phyloP scores from a whole-genome alignment of 2,113 vertebrate genomes.

The Tyto alba region DNA sequence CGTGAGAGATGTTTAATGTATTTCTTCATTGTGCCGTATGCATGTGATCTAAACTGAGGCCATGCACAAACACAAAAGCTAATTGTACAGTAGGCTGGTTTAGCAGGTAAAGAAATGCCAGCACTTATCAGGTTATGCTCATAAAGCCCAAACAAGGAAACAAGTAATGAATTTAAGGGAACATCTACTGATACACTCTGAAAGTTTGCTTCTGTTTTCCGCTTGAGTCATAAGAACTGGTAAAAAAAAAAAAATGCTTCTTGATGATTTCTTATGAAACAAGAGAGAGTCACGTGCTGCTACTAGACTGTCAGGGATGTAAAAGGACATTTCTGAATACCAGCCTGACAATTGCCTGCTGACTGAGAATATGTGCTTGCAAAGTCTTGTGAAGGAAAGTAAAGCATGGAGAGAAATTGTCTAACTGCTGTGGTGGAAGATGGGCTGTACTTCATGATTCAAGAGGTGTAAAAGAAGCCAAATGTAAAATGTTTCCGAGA shows the following conservation, averaged over 20 bases:
- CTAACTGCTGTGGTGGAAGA: background rate
- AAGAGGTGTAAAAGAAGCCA: background rate
- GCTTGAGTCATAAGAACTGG: background rate
- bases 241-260: background rate
- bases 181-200: background rate
- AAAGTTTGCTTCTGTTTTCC: background rate
- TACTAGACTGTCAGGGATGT: background rate
- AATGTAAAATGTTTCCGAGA: background rate
- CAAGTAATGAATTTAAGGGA: background rate
- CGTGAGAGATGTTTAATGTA: background rate
- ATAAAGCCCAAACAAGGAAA: background rate
- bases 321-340: background rate
- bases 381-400: background rate
- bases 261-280: background rate
- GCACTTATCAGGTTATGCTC: background rate
- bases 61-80: background rate
- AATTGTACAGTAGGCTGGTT: background rate
- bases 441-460: background rate
- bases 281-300: background rate
- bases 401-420: fast-evolving
- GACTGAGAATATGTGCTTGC: background rate
- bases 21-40: background rate
- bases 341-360: background rate
- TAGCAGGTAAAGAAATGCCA: background rate
- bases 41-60: background rate